A percentile compares a stretch with the other conserved stretches of the same genome.
These are phyloP conservation scores for Cantharis rufa DNA, from an alignment of 2,888 invertebrate genomes.

Conservation along the genomic window DNA sequence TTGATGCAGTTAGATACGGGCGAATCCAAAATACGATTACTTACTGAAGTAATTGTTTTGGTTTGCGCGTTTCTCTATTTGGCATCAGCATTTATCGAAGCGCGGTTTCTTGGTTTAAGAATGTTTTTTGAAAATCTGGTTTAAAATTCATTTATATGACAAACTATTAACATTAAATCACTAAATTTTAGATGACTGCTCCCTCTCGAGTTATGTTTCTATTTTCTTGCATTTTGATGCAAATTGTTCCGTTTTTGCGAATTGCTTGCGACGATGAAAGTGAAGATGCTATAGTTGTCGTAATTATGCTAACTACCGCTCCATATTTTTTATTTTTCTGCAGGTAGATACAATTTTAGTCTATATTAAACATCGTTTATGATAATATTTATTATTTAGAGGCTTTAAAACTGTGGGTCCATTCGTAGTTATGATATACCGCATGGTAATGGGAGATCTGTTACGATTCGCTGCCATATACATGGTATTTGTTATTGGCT, in stretches of 20 bases:
- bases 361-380: neutral
- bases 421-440: constrained; percentile 99
- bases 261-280: constrained; percentile 82
- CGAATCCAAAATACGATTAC: constrained; percentile 70
- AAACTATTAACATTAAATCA: neutral
- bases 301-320: constrained; percentile 93
- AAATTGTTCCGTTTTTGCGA: constrained; percentile 82
- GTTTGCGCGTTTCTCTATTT: constrained; percentile 85
- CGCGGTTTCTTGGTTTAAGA: constrained; percentile 86
- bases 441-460: constrained; percentile 97
- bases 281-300: constrained; percentile 89
- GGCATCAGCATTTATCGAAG: constrained; percentile 82
- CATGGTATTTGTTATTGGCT: constrained; percentile 94
- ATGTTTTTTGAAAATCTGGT: constrained; percentile 97
- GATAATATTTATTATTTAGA: constrained; percentile 60
- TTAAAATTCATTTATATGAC: constrained; percentile 44
- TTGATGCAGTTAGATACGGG: constrained; percentile 66
- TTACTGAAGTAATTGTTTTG: constrained; percentile 78
- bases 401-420: constrained; percentile 98
- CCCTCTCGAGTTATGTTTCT: constrained; percentile 93
- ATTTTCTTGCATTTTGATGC: constrained; percentile 87
- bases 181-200: constrained; percentile 72
- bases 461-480: constrained; percentile 96
- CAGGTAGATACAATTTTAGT: constrained; percentile 62
- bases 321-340: constrained; percentile 98